A percentile compares a stretch with the other conserved stretches of the same genome.
Evolutionary conservation across 2,113 vertebrate genomes (phyloP).

Genomic region (Cyphomyrus plagiostoma): DNA sequence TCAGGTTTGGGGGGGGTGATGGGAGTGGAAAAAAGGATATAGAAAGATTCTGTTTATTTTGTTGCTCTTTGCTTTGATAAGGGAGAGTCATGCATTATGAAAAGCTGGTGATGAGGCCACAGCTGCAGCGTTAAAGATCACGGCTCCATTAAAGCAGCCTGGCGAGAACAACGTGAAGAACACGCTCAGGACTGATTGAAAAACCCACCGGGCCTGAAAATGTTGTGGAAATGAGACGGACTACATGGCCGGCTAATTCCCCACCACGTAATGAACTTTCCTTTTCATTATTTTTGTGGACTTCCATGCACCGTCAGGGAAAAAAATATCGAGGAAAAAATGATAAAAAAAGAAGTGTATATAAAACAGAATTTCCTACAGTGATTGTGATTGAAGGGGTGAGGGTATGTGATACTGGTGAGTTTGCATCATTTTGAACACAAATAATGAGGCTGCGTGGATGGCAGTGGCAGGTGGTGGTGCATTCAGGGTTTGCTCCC

Average conservation of each 20-base stretch:
- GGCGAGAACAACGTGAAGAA: slow-evolving; percentile 19
- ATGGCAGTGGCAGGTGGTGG: background rate
- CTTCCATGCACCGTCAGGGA: slow-evolving; percentile 47
- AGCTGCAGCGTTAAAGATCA: slow-evolving; percentile 42
- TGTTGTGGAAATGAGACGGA: slow-evolving; percentile 19
- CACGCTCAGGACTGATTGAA: slow-evolving; percentile 25
- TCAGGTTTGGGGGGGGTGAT: background rate
- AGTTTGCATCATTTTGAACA: background rate
- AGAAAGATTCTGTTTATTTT: slow-evolving; percentile 34
- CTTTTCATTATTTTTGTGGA: slow-evolving; percentile 35
- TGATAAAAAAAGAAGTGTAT: slow-evolving; percentile 39
- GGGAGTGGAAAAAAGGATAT: background rate
- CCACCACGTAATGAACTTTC: slow-evolving; percentile 52
- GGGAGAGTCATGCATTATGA: slow-evolving; percentile 45
- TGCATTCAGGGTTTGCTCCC: background rate
- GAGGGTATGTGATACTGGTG: background rate
- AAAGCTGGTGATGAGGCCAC: slow-evolving; percentile 42
- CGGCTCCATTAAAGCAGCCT: slow-evolving; percentile 35
- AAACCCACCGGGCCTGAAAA: slow-evolving; percentile 30
- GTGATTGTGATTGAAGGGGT: background rate
- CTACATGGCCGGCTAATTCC: slow-evolving; percentile 42
- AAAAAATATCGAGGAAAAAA: slow-evolving; percentile 44
- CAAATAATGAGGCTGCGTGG: background rate
- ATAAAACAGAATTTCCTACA: background rate
- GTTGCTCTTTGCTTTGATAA: slow-evolving; percentile 30